Evolutionary conservation across 2,113 vertebrate genomes (phyloP), one percentile per base, ranked within the genome.

Genomic region (Lamprologus callipterus): DNA sequence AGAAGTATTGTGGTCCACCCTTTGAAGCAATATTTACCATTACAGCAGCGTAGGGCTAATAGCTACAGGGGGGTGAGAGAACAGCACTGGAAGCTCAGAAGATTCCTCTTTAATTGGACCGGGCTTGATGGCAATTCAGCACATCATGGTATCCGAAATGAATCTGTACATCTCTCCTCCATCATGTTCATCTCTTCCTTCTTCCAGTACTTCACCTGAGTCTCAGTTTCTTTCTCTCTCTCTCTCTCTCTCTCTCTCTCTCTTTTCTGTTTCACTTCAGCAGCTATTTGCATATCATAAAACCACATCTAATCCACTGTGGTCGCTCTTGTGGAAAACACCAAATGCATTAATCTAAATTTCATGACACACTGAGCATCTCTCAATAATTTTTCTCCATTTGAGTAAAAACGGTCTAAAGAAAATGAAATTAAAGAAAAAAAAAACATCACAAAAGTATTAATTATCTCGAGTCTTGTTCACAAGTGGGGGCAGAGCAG

Each of bases 21-120:
- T 95, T 95, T 96, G 95, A 95, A 94, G 94, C 93, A 94, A 95
- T 96, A 95, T 96, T 96, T 95, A 95, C 91, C 85, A 86, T 92
- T 91, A 92, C 88, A 90, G 90, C 91, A 63, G 91, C 21, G 51
- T 11, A 35, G 63, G 81, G 83, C 90, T 70, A 85, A 89, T 89
- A 91, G 91, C 92, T 91, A 90, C 93, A 84, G 83, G 83, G 84
- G 84, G 85, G 87, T 85, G 94, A 93, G 89, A 89, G 83, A 94
- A 87, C 91, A 31, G 87, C 84, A 81, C 87, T 87, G 84, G 78
- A 87, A 91, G 91, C 80, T 85, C 90, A 85, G 83, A 85, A 80
- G 88, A 85, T 86, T 91, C 54, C 45, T 80, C 87, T 91, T 91
- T 94, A 96, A 95, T 95, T 95, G 92, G 91, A 94, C 87, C 83